phyloP scores from a whole-genome alignment of 2,888 invertebrate species.

The Trilocha varians region DNA sequence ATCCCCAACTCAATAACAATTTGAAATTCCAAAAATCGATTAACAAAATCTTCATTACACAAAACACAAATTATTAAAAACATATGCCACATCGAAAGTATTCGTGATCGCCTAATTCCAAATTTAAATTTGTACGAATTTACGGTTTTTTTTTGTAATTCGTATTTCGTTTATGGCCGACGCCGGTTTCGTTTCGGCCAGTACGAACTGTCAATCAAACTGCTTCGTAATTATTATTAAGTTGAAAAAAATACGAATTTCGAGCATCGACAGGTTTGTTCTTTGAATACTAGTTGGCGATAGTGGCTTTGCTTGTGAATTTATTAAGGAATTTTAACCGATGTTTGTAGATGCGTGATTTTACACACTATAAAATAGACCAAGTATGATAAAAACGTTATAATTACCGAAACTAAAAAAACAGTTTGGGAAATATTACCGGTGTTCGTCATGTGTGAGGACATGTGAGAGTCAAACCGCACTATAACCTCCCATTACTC shows the following conservation, averaged over 20 bases:
- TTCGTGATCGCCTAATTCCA: slow-evolving; percentile 57
- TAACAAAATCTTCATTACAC: slow-evolving; percentile 3
- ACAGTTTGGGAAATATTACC: too few species aligned
- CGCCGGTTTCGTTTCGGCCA: slow-evolving; percentile 14
- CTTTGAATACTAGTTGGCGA: slow-evolving; percentile 22
- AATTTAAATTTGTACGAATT: slow-evolving; percentile 26
- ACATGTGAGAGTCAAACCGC: too few species aligned
- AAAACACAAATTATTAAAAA: slow-evolving; percentile 37
- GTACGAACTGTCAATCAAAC: slow-evolving; percentile 57
- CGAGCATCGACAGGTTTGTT: slow-evolving; percentile 37
- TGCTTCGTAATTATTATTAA: slow-evolving; percentile 10
- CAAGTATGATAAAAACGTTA: too few species aligned
- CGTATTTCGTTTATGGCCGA: slow-evolving; percentile 9
- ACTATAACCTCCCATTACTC: too few species aligned
- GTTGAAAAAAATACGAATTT: slow-evolving; percentile 15
- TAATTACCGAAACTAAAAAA: too few species aligned
- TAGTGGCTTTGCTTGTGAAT: slow-evolving; percentile 16
- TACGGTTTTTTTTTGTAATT: slow-evolving; percentile 4
- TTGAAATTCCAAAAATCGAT: not conserved
- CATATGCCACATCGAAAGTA: slow-evolving; percentile 61
- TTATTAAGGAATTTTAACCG: slow-evolving; percentile 11
- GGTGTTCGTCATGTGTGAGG: too few species aligned
- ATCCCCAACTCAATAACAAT: not conserved
- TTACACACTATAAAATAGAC: too few species aligned
- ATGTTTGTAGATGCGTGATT: too few species aligned